These are phyloP conservation scores for Epinephelus cyanopodus DNA, from an alignment of 2,113 vertebrate genomes.

Conservation along the genomic window DNA sequence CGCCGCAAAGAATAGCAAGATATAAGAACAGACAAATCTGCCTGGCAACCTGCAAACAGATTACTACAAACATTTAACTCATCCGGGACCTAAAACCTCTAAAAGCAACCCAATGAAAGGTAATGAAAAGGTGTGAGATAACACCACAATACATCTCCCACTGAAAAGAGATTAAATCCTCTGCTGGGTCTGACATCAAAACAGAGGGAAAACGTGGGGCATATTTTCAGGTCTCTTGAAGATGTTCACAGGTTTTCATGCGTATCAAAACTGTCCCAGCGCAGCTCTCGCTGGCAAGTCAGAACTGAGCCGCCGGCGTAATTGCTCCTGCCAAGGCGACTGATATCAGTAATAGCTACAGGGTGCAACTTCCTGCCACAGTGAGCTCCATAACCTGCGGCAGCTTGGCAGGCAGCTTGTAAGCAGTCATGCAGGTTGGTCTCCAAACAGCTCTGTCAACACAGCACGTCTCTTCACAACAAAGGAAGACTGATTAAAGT, in stretches of 20 bases:
- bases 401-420: slow-evolving; percentile 60
- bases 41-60: slow-evolving; percentile 61
- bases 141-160: neutral
- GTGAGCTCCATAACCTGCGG: slow-evolving; percentile 45
- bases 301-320: slow-evolving; percentile 22
- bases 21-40: slow-evolving; percentile 18
- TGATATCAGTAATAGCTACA: slow-evolving; percentile 58
- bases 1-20: slow-evolving; percentile 21
- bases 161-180: slow-evolving; percentile 51
- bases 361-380: slow-evolving; percentile 48
- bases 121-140: slow-evolving; percentile 35
- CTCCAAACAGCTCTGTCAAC: slow-evolving; percentile 64
- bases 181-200: slow-evolving; percentile 49
- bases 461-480: slow-evolving; percentile 42
- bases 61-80: slow-evolving; percentile 39
- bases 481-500: slow-evolving; percentile 73
- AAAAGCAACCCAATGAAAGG: slow-evolving; percentile 34
- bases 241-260: slow-evolving; percentile 50
- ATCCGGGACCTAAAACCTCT: neutral
- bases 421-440: slow-evolving; percentile 55
- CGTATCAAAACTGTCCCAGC: slow-evolving; percentile 64
- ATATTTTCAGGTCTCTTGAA: slow-evolving; percentile 63
- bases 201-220: slow-evolving; percentile 10
- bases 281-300: slow-evolving; percentile 44
- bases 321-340: slow-evolving; percentile 23